Conservation (phyloP, 2,888 invertebrate species). For the Neuroscelio doddi region DNA sequence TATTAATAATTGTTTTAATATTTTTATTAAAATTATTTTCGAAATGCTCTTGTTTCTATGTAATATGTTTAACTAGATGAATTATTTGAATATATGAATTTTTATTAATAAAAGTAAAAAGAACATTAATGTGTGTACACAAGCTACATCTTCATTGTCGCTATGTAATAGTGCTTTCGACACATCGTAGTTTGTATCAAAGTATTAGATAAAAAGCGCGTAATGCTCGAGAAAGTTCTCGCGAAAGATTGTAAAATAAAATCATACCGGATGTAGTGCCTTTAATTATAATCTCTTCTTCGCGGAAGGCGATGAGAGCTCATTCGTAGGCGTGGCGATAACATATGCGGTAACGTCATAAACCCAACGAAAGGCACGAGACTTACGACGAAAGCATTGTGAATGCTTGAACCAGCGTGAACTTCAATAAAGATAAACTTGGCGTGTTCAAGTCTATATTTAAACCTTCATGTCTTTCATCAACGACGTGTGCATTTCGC, state of each 20-base stretch:
- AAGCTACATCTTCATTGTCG: no score
- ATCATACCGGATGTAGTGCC: conserved; percentile 43
- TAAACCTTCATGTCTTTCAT: conserved; percentile 50
- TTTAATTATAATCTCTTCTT: conserved; percentile 41
- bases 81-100: no score
- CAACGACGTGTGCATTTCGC: conserved; percentile 33
- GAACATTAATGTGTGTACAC: no score
- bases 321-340: conserved; percentile 33
- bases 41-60: no score
- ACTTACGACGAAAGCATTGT: conserved; percentile 49
- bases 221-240: conserved; percentile 28
- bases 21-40: no score
- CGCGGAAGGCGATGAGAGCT: conserved; percentile 34
- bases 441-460: conserved; percentile 60
- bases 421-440: conserved; percentile 64
- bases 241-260: conserved; percentile 40
- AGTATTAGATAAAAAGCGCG: neutral
- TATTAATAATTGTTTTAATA: no score
- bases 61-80: no score
- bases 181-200: no score
- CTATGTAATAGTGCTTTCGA: no score
- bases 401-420: conserved; percentile 52
- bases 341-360: conserved; percentile 38
- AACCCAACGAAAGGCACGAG: conserved; percentile 43
- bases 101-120: no score